Base-by-base conservation (phyloP, 1,140 invertebrate species). In the Mizuhopecten yessoensis region DNA sequence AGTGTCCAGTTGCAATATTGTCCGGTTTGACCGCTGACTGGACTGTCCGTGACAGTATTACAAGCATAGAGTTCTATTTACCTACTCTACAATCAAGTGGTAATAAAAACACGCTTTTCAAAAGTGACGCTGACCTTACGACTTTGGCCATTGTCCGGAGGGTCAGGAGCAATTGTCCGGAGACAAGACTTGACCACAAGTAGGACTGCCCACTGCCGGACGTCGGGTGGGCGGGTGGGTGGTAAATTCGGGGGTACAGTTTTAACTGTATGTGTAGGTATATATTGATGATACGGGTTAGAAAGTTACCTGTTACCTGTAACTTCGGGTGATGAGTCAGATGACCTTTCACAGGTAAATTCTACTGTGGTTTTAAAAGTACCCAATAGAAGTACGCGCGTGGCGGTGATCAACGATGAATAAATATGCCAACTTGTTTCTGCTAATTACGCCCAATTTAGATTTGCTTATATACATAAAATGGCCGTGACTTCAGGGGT, bases 391-490 rank as follows among this genome's bases (percentile, higher is more conserved):
- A 1, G 9, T 0, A 17, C 57, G 57, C 57, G 57, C 57, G 57
- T 29, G 57, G 57, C n/a, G 57, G 23, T 75, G 57, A 75, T 75
- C 57, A 75, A n/a, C 57, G 57, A 29, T 75, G n/a, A 75, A 75
- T 75, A 75, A 75, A 75, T 75, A 75, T 75, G 57, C 57, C 57
- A 75, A 75, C 57, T n/a, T 75, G 57, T 75, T 75, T 75, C 57
- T 75, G 57, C 57, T 75, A 75, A 75, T 75, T 75, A 75, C 57
- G 29, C 57, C 57, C 57, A 75, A 75, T 75, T 75, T 75, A 75
- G 29, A 75, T 75, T 75, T 75, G 57, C 57, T 75, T 75, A 75
- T 75, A 75, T 75, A 75, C 57, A 75, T 75, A 75, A 75, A 75
- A 75, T 75, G 9, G 23, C 57, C 57, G n/a, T 75, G 57, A 75